phyloP scores from a whole-genome alignment of 2,113 vertebrate genomes.

The Eulemur rufifrons region DNA sequence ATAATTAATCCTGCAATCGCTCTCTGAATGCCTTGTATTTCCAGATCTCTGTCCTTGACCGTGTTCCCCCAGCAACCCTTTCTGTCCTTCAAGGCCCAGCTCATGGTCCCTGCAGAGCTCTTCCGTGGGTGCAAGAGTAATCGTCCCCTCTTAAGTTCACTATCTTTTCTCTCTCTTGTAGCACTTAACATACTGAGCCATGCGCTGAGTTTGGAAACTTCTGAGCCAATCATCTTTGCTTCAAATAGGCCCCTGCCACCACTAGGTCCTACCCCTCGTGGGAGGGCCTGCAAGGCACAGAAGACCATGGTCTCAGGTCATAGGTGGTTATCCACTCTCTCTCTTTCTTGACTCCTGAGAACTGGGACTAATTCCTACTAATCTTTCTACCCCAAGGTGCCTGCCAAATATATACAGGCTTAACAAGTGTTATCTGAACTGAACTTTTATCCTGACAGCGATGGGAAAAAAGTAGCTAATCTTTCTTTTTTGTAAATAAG shows the following conservation, averaged over 20 bases:
- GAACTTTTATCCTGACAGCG: background rate
- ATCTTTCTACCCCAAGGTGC: background rate
- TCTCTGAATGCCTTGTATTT: background rate
- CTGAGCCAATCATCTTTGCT: background rate
- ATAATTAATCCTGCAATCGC: background rate
- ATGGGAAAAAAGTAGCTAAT: background rate
- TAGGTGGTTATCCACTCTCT: background rate
- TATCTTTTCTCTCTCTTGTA: background rate
- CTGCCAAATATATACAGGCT: background rate
- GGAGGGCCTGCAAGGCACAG: background rate
- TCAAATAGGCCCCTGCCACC: background rate
- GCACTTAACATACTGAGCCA: background rate
- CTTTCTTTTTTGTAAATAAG: background rate
- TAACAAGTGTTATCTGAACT: background rate
- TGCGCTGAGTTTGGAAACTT: background rate
- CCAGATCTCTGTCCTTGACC: background rate
- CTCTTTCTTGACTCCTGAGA: background rate
- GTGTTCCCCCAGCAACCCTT: background rate
- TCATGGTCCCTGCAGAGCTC: background rate
- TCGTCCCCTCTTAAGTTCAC: background rate
- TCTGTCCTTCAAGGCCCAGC: background rate
- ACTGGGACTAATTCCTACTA: background rate
- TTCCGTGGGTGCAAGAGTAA: background rate
- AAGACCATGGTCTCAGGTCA: background rate
- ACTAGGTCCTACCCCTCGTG: background rate